Conservation (phyloP, 2,113 vertebrate genomes). For the Sapajus apella region DNA sequence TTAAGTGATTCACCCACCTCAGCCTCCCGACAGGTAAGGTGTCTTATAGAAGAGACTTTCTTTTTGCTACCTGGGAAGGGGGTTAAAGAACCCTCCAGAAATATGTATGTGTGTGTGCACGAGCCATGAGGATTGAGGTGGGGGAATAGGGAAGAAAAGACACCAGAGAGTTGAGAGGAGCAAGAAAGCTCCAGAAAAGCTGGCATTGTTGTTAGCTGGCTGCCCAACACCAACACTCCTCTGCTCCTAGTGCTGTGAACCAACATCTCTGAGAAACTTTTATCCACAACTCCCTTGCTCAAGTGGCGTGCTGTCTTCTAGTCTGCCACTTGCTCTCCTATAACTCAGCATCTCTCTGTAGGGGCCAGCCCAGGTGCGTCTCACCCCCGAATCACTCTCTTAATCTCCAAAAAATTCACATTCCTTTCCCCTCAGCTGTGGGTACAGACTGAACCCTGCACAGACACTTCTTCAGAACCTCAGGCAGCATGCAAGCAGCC, state of each 20-base stretch:
- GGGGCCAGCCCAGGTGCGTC: neutral
- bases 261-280: neutral
- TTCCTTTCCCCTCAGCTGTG: neutral
- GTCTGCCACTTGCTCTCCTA: accelerated
- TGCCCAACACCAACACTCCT: too few species aligned
- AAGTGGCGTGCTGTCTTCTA: accelerated
- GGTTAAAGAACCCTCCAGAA: neutral
- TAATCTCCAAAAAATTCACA: neutral
- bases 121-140: neutral
- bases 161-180: neutral
- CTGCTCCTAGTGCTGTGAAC: neutral
- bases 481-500: neutral
- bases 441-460: neutral
- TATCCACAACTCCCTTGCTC: too few species aligned
- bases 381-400: neutral
- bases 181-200: neutral
- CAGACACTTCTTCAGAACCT: too few species aligned
- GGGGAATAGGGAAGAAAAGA: neutral
- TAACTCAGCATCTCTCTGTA: neutral
- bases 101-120: neutral
- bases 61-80: too few species aligned
- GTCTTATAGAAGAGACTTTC: neutral
- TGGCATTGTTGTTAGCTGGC: too few species aligned
- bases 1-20: accelerated
- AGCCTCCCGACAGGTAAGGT: neutral